Conservation (phyloP, 2,888 invertebrate species). For the Conistra vaccinii region DNA sequence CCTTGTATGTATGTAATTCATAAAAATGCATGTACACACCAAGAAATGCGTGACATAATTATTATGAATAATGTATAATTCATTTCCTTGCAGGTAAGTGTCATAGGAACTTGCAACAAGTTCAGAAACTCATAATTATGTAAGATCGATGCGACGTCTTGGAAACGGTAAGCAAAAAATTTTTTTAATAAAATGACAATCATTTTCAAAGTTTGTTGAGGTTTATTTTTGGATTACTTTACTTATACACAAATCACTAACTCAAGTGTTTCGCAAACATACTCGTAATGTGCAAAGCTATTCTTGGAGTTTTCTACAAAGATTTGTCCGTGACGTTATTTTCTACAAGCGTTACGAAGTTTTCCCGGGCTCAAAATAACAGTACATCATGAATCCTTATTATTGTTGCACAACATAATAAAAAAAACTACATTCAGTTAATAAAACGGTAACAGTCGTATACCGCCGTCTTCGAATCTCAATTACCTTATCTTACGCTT, state of each 20-base stretch:
- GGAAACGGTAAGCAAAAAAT: conserved; percentile 58
- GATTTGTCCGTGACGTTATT: conserved; percentile 2
- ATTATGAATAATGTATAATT: conserved; percentile 34
- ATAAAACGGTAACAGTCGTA: conserved; percentile 5
- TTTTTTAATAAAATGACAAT: conserved; percentile 38
- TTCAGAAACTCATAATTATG: conserved; percentile 37
- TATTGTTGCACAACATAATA: conserved; percentile 11
- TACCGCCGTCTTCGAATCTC: background rate
- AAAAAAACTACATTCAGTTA: background rate
- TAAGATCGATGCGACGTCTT: conserved; percentile 44
- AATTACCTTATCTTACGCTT: conserved; percentile 3
- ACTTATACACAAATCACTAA: conserved; percentile 2
- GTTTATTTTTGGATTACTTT: conserved; percentile 15
- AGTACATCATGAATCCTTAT: conserved; percentile 17
- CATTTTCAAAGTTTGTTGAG: conserved; percentile 17
- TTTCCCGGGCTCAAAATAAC: conserved; percentile 2
- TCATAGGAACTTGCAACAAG: conserved; percentile 34
- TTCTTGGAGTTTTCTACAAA: conserved; percentile 16
- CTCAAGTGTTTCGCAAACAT: conserved; percentile 24
- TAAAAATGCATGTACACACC: background rate
- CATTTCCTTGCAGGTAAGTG: conserved; percentile 68
- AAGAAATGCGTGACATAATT: conserved; percentile 13
- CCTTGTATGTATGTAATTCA: background rate
- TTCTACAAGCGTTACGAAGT: conserved; percentile 16
- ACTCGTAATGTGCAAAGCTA: conserved; percentile 12